Percentiles rank a stretch among this genome's conserved stretches.
Conservation (phyloP, 2,797 vertebrate species). For the Chelmon rostratus region DNA sequence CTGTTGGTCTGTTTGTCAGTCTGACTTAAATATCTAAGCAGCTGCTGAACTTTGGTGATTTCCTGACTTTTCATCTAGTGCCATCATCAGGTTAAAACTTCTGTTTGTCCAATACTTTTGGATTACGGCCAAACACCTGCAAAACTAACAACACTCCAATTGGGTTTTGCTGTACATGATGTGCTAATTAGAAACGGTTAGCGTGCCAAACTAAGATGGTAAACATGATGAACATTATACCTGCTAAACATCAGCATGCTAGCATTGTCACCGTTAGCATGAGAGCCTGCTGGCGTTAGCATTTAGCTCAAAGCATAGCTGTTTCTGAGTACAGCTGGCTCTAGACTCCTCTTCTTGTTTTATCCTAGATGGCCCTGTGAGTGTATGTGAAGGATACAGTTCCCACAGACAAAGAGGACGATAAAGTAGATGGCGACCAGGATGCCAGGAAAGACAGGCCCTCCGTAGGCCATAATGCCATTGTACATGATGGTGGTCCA, state of each 20-base stretch:
- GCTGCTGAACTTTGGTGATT: not conserved
- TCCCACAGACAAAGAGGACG: constrained; percentile 95
- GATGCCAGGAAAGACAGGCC: constrained; percentile 93
- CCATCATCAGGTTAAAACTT: not conserved
- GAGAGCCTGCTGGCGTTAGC: no score
- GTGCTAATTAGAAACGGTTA: not conserved
- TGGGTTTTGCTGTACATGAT: not conserved
- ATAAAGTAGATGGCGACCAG: constrained; percentile 96
- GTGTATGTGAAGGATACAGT: constrained; percentile 93
- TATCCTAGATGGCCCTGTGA: not conserved
- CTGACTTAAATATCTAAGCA: not conserved
- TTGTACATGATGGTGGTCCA: constrained; percentile 97
- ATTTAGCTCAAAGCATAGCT: not conserved
- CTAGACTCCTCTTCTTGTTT: not conserved
- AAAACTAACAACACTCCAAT: not conserved
- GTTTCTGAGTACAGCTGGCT: not conserved
- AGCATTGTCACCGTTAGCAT: not conserved
- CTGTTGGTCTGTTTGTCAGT: not conserved
- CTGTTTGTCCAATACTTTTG: not conserved
- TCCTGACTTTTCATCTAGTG: not conserved
- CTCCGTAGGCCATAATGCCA: constrained; percentile 96
- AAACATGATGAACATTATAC: not conserved
- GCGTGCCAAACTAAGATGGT: not conserved
- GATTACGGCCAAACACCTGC: not conserved
- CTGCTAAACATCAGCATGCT: not conserved